Evolutionary conservation across 2,797 vertebrate species (phyloP), one percentile per base, ranked within the genome.

Genomic region (Remorina albescens): DNA sequence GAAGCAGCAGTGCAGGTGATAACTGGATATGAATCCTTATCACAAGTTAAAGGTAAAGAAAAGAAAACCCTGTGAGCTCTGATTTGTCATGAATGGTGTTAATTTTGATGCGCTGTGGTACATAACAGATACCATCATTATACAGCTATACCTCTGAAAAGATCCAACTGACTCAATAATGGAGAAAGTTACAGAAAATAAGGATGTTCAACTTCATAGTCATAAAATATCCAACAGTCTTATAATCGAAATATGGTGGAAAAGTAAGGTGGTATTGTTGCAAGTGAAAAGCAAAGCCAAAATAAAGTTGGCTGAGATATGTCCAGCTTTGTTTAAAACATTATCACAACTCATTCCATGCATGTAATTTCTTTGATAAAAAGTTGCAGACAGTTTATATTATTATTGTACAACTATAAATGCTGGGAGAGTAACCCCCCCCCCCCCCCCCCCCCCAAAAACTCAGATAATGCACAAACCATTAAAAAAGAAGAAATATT

Each of bases 281-380:
- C n/a, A n/a, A n/a, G n/a, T n/a, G n/a, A n/a, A n/a, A n/a, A n/a
- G n/a, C n/a, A n/a, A n/a, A n/a, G n/a, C n/a, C n/a, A n/a, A n/a
- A n/a, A n/a, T n/a, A n/a, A n/a, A n/a, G n/a, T n/a, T n/a, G n/a
- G n/a, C n/a, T n/a, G n/a, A n/a, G n/a, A n/a, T n/a, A n/a, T n/a
- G n/a, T n/a, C n/a, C n/a, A n/a, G n/a, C n/a, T n/a, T n/a, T n/a
- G n/a, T n/a, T n/a, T n/a, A n/a, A n/a, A n/a, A n/a, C n/a, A n/a
- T n/a, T n/a, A n/a, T n/a, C 10, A 30, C 49, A 30, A 18, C 13
- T 41, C 11, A 50, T 12, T 50, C 13, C 36, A 9, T 44, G n/a
- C 53, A 53, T 42, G 57, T 30, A 44, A 44, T 54, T 42, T 66
- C 25, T 16, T 10, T 57, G 32, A 49, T 57, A 30, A 18, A 23